Evolutionary conservation across 1,140 invertebrate genomes (phyloP).

Genomic region (Drosophila asahinai): DNA sequence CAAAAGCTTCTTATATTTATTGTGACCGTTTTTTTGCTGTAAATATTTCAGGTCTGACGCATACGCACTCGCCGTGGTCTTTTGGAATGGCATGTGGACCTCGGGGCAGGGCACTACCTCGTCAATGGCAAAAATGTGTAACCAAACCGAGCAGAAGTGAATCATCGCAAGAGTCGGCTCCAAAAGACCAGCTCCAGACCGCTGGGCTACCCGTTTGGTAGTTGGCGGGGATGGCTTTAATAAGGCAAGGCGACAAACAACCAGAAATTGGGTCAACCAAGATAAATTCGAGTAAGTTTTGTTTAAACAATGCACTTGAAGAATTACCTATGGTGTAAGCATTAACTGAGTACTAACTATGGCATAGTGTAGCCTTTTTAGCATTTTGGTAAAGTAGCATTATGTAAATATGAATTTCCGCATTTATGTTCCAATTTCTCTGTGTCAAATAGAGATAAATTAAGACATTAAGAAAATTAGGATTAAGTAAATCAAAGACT

Average conservation of each 20-base stretch:
- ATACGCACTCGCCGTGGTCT: slow-evolving; percentile 54
- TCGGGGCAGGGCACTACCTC: slow-evolving; percentile 32
- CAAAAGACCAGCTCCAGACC: slow-evolving; percentile 38
- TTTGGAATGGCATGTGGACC: slow-evolving; percentile 46
- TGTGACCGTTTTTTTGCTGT: slow-evolving; percentile 6
- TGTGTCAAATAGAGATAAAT: too few relatives aligned
- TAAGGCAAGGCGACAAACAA: slow-evolving; percentile 65
- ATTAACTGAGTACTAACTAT: too few relatives aligned
- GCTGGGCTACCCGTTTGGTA: slow-evolving; percentile 48
- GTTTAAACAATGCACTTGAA: slow-evolving; percentile 36
- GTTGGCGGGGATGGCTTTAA: slow-evolving; percentile 58
- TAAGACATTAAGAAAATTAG: too few relatives aligned
- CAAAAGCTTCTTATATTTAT: slow-evolving; percentile 47
- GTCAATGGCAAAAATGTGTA: slow-evolving; percentile 61
- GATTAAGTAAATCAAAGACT: too few relatives aligned
- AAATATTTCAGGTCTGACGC: slow-evolving; percentile 70
- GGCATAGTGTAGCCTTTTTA: too few relatives aligned
- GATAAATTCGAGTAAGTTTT: slow-evolving; percentile 70
- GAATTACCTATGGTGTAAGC: neutral
- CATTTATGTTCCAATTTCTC: too few relatives aligned
- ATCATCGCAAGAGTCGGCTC: slow-evolving; percentile 46
- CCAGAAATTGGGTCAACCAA: slow-evolving; percentile 72
- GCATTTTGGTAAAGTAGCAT: too few relatives aligned
- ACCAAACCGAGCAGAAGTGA: slow-evolving; percentile 60
- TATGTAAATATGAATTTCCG: too few relatives aligned